phyloP scores from a whole-genome alignment of 2,888 invertebrate genomes.

The Cryptus viduatorius region DNA sequence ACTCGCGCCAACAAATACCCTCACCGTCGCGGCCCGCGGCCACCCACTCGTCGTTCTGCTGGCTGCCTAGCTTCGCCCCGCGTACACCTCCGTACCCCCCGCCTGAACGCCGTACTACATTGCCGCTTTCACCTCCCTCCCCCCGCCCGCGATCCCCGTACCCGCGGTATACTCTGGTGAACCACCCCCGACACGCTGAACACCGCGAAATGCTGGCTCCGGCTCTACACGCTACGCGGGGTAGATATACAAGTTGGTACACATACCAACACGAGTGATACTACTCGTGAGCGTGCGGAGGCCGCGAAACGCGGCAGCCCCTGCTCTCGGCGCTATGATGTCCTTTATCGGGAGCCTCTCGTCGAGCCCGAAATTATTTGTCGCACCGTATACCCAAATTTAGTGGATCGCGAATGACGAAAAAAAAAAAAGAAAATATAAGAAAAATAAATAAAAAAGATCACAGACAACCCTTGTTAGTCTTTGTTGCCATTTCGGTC shows the following conservation, averaged over 20 bases:
- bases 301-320: slow-evolving; percentile 47
- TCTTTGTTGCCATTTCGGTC: background rate
- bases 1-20: slow-evolving; percentile 85
- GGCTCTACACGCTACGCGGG: slow-evolving; percentile 62
- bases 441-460: background rate
- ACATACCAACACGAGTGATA: slow-evolving; percentile 48
- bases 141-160: slow-evolving; percentile 56
- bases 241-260: slow-evolving; percentile 35
- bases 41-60: slow-evolving; percentile 76
- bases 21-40: slow-evolving; percentile 79
- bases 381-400: slow-evolving; percentile 55
- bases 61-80: slow-evolving; percentile 66
- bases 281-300: slow-evolving; percentile 53
- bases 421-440: background rate
- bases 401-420: slow-evolving; percentile 29
- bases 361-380: slow-evolving; percentile 66
- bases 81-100: slow-evolving; percentile 52
- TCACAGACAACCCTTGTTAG: background rate
- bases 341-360: slow-evolving; percentile 25
- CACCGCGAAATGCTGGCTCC: slow-evolving; percentile 82
- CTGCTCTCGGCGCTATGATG: slow-evolving; percentile 1
- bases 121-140: slow-evolving; percentile 39
- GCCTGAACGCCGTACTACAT: slow-evolving; percentile 40
- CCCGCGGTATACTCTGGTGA: slow-evolving; percentile 83
- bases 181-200: slow-evolving; percentile 84